Conservation (phyloP, 2,888 invertebrate genomes). For the Mesopsocus fuscifrons region DNA sequence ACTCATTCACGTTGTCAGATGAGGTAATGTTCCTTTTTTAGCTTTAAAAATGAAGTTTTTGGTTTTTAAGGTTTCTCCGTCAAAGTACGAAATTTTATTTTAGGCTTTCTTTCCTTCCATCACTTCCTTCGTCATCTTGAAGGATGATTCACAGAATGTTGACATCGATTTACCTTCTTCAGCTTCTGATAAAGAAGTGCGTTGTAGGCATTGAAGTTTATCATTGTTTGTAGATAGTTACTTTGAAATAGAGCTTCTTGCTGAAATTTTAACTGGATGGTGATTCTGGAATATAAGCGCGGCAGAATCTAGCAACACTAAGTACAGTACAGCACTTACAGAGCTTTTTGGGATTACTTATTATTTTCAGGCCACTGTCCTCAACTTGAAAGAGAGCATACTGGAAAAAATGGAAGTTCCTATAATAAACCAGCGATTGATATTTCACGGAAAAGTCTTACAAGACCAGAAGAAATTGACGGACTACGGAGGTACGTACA, state of each 20-base stretch:
- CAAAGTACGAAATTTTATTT: slow-evolving; percentile 4
- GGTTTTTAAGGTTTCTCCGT: not conserved
- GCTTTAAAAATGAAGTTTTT: slow-evolving; percentile 6
- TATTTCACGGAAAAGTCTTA: slow-evolving; percentile 85
- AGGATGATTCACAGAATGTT: no score
- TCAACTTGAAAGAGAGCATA: slow-evolving; percentile 62
- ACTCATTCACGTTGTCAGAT: slow-evolving; percentile 60
- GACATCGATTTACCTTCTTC: no score
- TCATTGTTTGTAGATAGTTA: no score
- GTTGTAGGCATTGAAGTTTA: no score
- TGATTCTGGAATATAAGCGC: no score
- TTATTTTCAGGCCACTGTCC: slow-evolving; percentile 57
- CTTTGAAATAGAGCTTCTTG: no score
- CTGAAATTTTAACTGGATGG: no score
- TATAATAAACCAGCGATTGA: slow-evolving; percentile 68
- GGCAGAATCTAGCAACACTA: no score
- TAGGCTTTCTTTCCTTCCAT: slow-evolving; percentile 8
- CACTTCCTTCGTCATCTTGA: no score
- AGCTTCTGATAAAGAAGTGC: no score
- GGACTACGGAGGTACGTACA: slow-evolving; percentile 42
- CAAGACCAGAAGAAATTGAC: slow-evolving; percentile 69
- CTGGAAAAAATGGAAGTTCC: slow-evolving; percentile 59
- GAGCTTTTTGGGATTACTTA: no score
- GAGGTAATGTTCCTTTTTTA: slow-evolving; percentile 38
- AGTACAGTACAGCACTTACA: no score